Base-by-base conservation (phyloP, 2,113 vertebrate genomes). In the Leucopsar rothschildi region DNA sequence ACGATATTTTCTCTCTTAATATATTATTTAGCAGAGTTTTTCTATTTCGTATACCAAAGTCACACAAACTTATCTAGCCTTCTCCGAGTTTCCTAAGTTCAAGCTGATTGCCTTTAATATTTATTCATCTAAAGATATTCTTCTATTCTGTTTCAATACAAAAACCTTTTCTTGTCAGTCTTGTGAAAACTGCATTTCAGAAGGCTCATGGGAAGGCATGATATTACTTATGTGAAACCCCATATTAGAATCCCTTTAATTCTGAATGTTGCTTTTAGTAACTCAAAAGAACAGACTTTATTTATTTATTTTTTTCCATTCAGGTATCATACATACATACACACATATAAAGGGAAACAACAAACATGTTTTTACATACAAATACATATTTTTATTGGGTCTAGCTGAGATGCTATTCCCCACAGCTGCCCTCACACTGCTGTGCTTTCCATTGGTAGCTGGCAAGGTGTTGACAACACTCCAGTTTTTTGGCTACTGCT, bases 1-100 rank as follows among this genome's bases (percentile, higher is more conserved):
- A 68, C 29, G 73, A 87, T 94, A 92, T 82, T 85, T 92, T 75
- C 39, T 69, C 35, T 66, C 7, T 82, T 82, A 47, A 80, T 70
- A 72, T 66, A n/a, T 35, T 68, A 9, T 71, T 87, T 91, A 70
- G 63, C 55, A 49, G 49, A 39, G 5, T 37, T 68, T 93, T 75
- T 66, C 11, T 78, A 29, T 89, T 92, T 68, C 3, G 1, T 65
- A 27, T 53, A 60, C 27, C 15, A 64, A 94, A 81, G 59, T 81
- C 69, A 45, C n/a, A 88, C 4, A 81, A 91, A 76, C 22, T 69
- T 93, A 76, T 57, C 49, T 65, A 76, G 6, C 24, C 4, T 72
- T 60, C 61, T 79, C 21, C 45, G 85, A 56, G 17, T 31, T 37
- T 72, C 52, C n/a, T 64, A 79, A 63, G 2, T 79, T 90, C 57